phyloP scores from a whole-genome alignment of 1,140 invertebrate genomes.

The Aphelenchoides fujianensis region DNA sequence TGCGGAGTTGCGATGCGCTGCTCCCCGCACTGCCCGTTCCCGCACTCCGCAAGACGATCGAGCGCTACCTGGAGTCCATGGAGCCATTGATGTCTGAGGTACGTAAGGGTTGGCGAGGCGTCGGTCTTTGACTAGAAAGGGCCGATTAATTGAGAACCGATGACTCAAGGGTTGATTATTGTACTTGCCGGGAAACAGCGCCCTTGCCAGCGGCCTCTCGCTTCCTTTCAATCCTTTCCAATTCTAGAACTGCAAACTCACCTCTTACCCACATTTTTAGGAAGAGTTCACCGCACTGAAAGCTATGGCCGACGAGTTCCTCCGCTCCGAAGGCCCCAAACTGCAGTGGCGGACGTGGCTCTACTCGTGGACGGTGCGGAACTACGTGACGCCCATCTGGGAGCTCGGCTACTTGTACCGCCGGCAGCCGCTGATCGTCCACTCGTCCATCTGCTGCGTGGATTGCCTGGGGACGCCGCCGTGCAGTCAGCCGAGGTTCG shows the following conservation, averaged over 20 bases:
- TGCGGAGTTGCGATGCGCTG: conserved; percentile 48
- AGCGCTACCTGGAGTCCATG: conserved; percentile 42
- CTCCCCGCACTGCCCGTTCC: conserved; percentile 51
- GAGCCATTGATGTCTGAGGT: conserved; percentile 39
- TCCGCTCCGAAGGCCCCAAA: conserved; percentile 45
- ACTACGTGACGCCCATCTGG: conserved; percentile 57
- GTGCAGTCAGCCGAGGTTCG: conserved; percentile 6
- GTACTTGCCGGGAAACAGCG: no score
- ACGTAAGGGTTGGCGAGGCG: no score
- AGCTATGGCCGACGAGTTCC: conserved; percentile 36
- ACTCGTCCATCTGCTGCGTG: conserved; percentile 53
- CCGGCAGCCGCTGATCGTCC: conserved; percentile 47
- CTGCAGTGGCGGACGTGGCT: conserved; percentile 42
- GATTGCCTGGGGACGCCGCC: conserved; percentile 24
- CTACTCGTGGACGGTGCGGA: conserved; percentile 33
- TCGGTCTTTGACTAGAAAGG: no score
- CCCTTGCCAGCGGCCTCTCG: no score
- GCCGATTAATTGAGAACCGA: no score
- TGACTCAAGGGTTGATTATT: no score
- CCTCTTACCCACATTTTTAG: no score
- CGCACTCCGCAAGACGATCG: conserved; percentile 33
- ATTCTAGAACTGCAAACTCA: no score
- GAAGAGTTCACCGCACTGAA: conserved; percentile 40
- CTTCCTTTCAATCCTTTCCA: no score
- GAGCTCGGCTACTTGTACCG: conserved; percentile 53